Evolutionary conservation across 2,113 vertebrate species (phyloP).

Genomic region (Procapra przewalskii): DNA sequence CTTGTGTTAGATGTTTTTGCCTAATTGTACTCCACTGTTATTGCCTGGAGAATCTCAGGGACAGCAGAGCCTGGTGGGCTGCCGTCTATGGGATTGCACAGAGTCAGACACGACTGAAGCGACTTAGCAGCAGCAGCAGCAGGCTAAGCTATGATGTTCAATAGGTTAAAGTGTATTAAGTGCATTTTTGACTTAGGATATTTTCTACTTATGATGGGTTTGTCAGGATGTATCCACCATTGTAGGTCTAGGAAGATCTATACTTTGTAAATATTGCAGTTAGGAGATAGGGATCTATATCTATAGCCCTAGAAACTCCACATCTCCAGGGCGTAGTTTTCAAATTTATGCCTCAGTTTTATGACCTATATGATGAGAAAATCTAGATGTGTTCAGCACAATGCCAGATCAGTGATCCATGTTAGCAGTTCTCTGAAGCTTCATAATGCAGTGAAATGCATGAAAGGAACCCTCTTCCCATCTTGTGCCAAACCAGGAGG

Average conservation of each 20-base stretch:
- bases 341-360: background rate
- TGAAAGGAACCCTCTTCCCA: background rate
- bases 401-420: background rate
- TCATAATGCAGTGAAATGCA: background rate
- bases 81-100: too few relatives aligned
- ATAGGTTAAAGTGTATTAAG: background rate
- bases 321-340: background rate
- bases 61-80: too few relatives aligned
- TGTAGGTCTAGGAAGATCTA: background rate
- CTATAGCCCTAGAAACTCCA: background rate
- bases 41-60: too few relatives aligned
- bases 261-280: background rate
- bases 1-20: background rate
- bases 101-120: too few relatives aligned
- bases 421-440: background rate
- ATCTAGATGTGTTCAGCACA: background rate
- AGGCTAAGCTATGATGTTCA: background rate
- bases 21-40: background rate
- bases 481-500: background rate
- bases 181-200: background rate
- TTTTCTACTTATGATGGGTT: background rate
- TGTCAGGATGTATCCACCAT: background rate
- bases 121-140: too few relatives aligned
- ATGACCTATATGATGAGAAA: background rate
- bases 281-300: background rate